phyloP scores from a whole-genome alignment of 2,888 invertebrate genomes.

The Liposcelis brunnea region DNA sequence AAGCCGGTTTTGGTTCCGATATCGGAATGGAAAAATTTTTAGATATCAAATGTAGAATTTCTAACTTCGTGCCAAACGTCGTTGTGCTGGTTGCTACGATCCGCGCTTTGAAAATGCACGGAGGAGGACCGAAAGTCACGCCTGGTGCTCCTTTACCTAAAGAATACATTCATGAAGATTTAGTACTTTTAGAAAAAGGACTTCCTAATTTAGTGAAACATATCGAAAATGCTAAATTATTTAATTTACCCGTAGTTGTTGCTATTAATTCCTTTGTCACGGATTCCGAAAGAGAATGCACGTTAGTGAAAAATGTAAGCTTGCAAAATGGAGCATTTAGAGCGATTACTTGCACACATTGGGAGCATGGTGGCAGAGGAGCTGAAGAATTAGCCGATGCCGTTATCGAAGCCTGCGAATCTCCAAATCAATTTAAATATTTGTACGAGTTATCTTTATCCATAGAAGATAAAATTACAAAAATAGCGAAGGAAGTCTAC shows the following conservation, averaged over 20 bases:
- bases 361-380: constrained; percentile 79
- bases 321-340: constrained; percentile 65
- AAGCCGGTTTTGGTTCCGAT: constrained; percentile 46
- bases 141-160: constrained; percentile 69
- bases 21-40: constrained; percentile 26
- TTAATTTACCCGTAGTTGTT: constrained; percentile 85
- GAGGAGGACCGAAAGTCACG: constrained; percentile 81
- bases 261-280: constrained; percentile 77
- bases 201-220: constrained; percentile 83
- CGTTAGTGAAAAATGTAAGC: constrained; percentile 55
- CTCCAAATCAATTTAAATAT: constrained; percentile 35
- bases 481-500: constrained; percentile 85
- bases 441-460: constrained; percentile 52
- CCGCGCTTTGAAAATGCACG: constrained; percentile 96
- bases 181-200: constrained; percentile 70
- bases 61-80: constrained; percentile 68
- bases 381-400: constrained; percentile 74
- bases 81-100: constrained; percentile 87
- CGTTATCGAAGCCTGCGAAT: constrained; percentile 59
- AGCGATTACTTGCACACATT: constrained; percentile 77
- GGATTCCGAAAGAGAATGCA: constrained; percentile 70
- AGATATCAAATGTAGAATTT: constrained; percentile 63
- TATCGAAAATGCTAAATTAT: constrained; percentile 77
- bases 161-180: constrained; percentile 71
- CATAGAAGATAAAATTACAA: constrained; percentile 72